Evolutionary conservation across 2,888 invertebrate species (phyloP), one percentile per base, ranked within the genome.

Genomic region (Dichetophora obliterata): DNA sequence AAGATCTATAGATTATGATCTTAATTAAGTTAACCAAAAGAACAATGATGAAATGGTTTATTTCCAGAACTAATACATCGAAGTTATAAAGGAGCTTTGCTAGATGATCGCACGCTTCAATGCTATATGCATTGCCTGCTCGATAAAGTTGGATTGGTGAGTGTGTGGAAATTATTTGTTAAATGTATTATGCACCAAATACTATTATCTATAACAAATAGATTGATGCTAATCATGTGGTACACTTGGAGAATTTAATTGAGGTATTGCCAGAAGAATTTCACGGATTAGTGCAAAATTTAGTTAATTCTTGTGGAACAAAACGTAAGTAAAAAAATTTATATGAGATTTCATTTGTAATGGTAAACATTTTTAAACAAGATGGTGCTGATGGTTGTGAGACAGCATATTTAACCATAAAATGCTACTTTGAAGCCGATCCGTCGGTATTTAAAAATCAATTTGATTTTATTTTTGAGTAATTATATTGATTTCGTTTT

Each of bases 91-190:
- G 82, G 84, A 34, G 59, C 69, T 37, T 73, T 89, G 43, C 84
- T 87, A 11, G 77, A 80, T 14, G 84, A 87, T 77, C 82, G 79
- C 11, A 73, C 77, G 8, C 80, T 89, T 0, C 84, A 88, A 75
- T 89, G 89, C 52, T 89, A 88, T 72, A 61, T 89, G 0, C 86
- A 88, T 65, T 89, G 89, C 78, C 81, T 89, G 75, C 84, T 88
- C 54, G 83, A 87, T n/a, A 84, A 82, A 75, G 82, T 87, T 34
- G 87, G 88, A 59, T 78, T 89, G 81, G 89, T 89, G 74, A 80
- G 85, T 79, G 43, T 24, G 14, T 5, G 1, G 2, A 11, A 43
- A 43, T 11, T 43, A 43, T 43, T 11, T 11, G 1, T 2, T 3
- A 43, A 11, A 11, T 43, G 1, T 14, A 11, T 11, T 43, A 11